Conservation (phyloP, 1,140 invertebrate species). For the Ceratosolen solmsi region DNA sequence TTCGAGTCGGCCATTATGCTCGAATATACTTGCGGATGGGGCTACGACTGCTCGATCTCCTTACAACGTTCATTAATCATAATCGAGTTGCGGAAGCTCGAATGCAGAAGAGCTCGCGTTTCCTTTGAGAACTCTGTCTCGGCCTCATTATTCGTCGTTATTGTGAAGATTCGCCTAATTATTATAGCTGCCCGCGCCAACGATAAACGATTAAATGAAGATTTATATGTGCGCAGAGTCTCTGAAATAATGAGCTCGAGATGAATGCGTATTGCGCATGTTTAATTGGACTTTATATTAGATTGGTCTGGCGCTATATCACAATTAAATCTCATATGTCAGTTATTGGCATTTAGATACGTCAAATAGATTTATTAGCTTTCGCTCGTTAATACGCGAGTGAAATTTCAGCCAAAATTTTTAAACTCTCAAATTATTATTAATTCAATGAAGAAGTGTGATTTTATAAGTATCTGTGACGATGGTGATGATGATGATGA, state of each 20-base stretch:
- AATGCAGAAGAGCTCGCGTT: not conserved
- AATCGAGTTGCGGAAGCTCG: constrained; percentile 6
- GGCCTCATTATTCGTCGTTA: not conserved
- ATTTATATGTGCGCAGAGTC: constrained; percentile 8
- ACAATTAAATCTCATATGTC: constrained; percentile 16
- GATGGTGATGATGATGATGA: too few species aligned
- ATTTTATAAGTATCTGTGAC: too few species aligned
- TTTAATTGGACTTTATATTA: constrained; percentile 13
- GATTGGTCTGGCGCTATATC: constrained; percentile 17
- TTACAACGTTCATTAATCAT: not conserved
- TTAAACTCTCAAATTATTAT: not conserved
- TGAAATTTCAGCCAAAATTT: not conserved
- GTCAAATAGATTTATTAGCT: not conserved
- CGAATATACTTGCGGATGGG: not conserved
- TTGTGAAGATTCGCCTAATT: not conserved
- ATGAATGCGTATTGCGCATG: not conserved
- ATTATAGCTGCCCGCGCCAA: not conserved
- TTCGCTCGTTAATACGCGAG: not conserved
- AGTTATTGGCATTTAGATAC: constrained; percentile 19
- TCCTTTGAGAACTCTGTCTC: not conserved
- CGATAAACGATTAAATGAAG: not conserved
- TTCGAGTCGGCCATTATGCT: not conserved
- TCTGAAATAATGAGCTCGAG: constrained; percentile 9
- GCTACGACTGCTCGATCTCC: not conserved
- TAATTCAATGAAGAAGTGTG: not conserved